phyloP scores from a whole-genome alignment of 2,113 vertebrate genomes.

The Dissostichus mawsoni region DNA sequence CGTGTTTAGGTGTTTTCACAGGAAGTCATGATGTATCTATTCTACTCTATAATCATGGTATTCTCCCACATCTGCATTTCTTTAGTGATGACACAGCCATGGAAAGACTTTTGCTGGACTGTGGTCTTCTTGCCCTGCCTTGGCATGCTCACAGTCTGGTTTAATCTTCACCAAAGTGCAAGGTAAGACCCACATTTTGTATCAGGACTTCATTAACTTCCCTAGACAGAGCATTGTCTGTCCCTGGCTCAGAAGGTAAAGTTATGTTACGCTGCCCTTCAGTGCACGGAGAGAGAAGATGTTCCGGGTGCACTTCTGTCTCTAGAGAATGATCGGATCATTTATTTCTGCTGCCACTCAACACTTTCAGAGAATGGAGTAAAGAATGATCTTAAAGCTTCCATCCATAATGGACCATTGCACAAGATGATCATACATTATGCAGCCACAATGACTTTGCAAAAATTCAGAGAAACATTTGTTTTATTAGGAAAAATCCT shows the following conservation, averaged over 20 bases:
- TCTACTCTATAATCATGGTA: neutral
- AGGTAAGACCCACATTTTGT: neutral
- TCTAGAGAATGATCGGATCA: neutral
- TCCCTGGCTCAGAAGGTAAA: neutral
- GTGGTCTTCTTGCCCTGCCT: too few relatives aligned
- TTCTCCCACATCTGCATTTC: neutral
- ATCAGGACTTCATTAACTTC: neutral
- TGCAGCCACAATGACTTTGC: neutral
- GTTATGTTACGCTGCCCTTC: slow-evolving; percentile 2
- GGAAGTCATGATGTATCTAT: neutral
- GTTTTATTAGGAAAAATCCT: neutral
- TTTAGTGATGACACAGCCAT: neutral
- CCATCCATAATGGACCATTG: neutral
- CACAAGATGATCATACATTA: neutral
- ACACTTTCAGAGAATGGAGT: slow-evolving; percentile 11
- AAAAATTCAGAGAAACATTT: neutral
- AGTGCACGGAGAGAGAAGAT: neutral
- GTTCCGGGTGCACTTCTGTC: slow-evolving; percentile 7
- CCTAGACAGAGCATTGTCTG: neutral
- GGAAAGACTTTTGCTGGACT: neutral
- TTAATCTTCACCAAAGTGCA: neutral
- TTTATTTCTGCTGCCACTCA: slow-evolving; percentile 26
- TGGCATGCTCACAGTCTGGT: neutral
- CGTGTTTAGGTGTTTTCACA: neutral
- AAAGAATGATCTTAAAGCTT: neutral